These are phyloP conservation scores for Barnardius zonarius DNA, from an alignment of 2,113 vertebrate genomes.

Conservation along the genomic window DNA sequence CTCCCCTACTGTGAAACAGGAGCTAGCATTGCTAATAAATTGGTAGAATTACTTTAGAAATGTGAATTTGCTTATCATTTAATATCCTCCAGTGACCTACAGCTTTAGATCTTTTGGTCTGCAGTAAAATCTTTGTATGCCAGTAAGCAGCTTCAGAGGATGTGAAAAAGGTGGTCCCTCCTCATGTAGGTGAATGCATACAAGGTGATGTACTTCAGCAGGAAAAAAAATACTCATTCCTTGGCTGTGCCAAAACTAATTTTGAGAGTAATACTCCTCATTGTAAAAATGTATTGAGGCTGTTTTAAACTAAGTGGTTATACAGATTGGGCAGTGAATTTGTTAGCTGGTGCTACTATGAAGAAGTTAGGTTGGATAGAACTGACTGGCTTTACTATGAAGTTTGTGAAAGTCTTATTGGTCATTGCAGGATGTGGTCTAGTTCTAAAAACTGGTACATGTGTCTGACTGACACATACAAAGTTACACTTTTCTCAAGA, in stretches of 20 bases:
- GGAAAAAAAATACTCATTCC: background rate
- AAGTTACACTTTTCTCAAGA: background rate
- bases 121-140: conserved; percentile 3
- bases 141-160: conserved; percentile 22
- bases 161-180: background rate
- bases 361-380: background rate
- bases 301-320: conserved; percentile 26
- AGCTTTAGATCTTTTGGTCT: conserved; percentile 57
- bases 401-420: background rate
- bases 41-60: conserved; percentile 65
- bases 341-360: background rate
- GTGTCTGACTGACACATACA: background rate
- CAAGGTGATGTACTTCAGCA: background rate
- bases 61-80: conserved; percentile 70
- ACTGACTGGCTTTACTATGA: background rate
- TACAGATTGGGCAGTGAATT: conserved; percentile 39
- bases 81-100: conserved; percentile 52
- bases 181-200: background rate
- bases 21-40: conserved; percentile 58
- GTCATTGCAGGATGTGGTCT: background rate
- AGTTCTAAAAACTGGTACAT: background rate
- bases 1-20: conserved; percentile 66
- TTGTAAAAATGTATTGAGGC: background rate
- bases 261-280: background rate
- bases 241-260: background rate